Evolutionary conservation across 2,888 invertebrate genomes (phyloP).

Genomic region (Liposcelis brunnea): DNA sequence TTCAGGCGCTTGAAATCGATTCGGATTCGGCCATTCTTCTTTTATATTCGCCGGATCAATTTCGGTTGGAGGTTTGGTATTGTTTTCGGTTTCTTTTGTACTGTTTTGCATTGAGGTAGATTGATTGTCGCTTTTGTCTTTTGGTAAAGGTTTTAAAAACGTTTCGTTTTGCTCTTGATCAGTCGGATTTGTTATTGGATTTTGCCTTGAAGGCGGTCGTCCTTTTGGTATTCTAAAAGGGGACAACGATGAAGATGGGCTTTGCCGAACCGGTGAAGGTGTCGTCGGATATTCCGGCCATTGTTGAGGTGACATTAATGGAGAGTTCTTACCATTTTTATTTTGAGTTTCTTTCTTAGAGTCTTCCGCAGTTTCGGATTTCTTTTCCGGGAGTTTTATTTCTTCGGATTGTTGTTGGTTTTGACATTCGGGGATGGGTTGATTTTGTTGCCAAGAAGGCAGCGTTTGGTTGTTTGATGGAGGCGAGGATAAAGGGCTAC

Average conservation of each 20-base stretch:
- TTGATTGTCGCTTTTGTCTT: conserved; percentile 29
- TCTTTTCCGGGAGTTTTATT: no score
- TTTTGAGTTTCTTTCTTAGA: conserved; percentile 24
- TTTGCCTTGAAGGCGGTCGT: conserved; percentile 40
- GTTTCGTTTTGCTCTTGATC: conserved; percentile 26
- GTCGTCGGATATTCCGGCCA: conserved; percentile 15
- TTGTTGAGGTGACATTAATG: neutral
- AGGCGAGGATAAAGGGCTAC: conserved; percentile 5
- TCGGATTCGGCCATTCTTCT: neutral
- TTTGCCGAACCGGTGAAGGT: conserved; percentile 12
- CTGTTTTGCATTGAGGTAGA: no score
- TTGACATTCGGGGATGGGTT: neutral
- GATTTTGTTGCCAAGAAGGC: neutral
- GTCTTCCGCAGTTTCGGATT: no score
- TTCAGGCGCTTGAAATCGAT: no score
- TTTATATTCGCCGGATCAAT: neutral
- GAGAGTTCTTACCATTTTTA: no score
- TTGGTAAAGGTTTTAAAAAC: conserved; percentile 45
- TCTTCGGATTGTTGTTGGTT: conserved; percentile 12
- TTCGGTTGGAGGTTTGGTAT: neutral
- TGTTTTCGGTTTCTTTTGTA: no score
- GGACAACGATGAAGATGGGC: conserved; percentile 23
- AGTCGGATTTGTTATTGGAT: conserved; percentile 23
- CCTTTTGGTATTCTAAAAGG: conserved; percentile 47
- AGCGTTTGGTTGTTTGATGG: neutral